phyloP scores from a whole-genome alignment of 2,113 vertebrate species.

The Chitala chitala region DNA sequence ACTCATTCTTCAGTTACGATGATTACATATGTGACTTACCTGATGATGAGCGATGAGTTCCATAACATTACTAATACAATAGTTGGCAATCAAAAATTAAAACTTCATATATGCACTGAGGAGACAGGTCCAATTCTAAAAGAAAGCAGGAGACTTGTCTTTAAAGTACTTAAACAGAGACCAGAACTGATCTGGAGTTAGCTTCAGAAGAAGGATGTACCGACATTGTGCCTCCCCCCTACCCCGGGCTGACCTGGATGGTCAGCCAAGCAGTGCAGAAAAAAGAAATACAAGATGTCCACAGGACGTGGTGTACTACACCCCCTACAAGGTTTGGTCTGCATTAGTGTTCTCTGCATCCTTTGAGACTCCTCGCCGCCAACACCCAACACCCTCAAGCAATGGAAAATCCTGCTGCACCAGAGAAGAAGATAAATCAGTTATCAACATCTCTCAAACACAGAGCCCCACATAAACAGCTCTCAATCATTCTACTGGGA shows the following conservation, averaged over 20 bases:
- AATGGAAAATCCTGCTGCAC: neutral
- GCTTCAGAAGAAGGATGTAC: too few relatives aligned
- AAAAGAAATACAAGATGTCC: neutral
- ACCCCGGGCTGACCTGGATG: neutral
- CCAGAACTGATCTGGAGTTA: too few relatives aligned
- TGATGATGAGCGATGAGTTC: too few relatives aligned
- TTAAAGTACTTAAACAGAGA: too few relatives aligned
- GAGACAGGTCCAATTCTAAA: too few relatives aligned
- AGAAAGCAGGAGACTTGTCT: too few relatives aligned
- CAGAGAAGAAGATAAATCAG: neutral
- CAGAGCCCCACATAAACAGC: neutral
- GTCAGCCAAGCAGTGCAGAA: neutral
- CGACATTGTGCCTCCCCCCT: neutral
- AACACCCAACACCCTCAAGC: neutral
- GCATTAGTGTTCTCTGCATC: slow-evolving; percentile 4
- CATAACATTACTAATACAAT: too few relatives aligned
- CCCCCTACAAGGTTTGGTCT: slow-evolving; percentile 12
- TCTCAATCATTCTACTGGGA: neutral
- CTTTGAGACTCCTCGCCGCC: neutral
- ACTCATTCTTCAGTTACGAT: too few relatives aligned
- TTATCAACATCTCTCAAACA: neutral
- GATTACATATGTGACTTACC: too few relatives aligned
- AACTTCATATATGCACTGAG: too few relatives aligned
- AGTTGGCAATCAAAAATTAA: too few relatives aligned
- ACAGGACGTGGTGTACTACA: slow-evolving; percentile 7